Conservation (phyloP, 2,113 vertebrate genomes). For the Sebastes schlegelii region DNA sequence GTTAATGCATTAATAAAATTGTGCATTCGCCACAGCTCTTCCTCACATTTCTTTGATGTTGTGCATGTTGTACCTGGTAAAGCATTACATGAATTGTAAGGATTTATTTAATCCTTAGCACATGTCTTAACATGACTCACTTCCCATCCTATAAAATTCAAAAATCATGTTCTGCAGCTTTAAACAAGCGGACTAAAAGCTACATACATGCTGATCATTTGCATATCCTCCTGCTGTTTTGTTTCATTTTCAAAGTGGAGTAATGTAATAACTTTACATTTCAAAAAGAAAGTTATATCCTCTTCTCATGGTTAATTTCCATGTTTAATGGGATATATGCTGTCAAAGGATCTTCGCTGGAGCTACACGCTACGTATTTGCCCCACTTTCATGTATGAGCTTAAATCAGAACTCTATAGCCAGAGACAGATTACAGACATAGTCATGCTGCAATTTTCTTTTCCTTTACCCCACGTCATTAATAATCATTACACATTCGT, state of each 20-base stretch:
- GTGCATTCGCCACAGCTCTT: background rate
- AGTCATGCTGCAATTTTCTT: slow-evolving; percentile 39
- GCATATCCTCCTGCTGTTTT: background rate
- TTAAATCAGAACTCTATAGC: slow-evolving; percentile 32
- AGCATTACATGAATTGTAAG: background rate
- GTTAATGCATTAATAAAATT: background rate
- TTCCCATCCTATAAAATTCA: background rate
- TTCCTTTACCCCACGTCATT: slow-evolving; percentile 41
- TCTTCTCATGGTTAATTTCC: slow-evolving; percentile 35
- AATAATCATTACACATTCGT: slow-evolving; percentile 48
- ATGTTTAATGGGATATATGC: slow-evolving; percentile 37
- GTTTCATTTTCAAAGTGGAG: slow-evolving; percentile 38
- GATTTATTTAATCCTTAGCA: slow-evolving; percentile 4
- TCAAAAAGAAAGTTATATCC: slow-evolving; percentile 33
- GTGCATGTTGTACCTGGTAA: background rate
- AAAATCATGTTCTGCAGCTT: background rate
- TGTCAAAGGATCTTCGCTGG: slow-evolving; percentile 18
- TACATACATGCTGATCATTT: slow-evolving; percentile 11
- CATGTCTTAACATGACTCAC: slow-evolving; percentile 18
- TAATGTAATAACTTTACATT: slow-evolving; percentile 32
- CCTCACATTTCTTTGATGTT: background rate
- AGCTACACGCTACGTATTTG: slow-evolving; percentile 10
- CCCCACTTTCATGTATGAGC: slow-evolving; percentile 48
- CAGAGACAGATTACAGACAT: slow-evolving; percentile 46
- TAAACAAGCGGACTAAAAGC: background rate